These are phyloP conservation scores for Streptopelia turtur DNA, from an alignment of 2,797 vertebrate species.

Conservation along the genomic window DNA sequence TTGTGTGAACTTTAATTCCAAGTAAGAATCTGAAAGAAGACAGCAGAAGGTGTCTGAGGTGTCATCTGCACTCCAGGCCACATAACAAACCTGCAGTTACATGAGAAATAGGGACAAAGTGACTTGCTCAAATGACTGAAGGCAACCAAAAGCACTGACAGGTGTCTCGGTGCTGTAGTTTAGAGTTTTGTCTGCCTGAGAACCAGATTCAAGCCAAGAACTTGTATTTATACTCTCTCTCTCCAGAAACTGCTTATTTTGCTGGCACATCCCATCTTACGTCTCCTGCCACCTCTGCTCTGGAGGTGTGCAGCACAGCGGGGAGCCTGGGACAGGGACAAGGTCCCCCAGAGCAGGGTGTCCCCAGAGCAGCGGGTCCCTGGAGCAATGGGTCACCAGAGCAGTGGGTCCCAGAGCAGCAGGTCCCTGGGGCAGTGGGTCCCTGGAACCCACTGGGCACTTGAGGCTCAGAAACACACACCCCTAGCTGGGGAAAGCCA, in stretches of 20 bases:
- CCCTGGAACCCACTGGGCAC: background rate
- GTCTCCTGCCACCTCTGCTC: background rate
- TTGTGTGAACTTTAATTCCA: constrained; percentile 18
- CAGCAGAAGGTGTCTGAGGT: background rate
- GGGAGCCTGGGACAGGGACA: no score
- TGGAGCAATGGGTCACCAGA: no score
- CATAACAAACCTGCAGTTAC: background rate
- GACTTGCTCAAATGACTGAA: background rate
- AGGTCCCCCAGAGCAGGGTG: no score
- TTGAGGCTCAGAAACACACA: background rate
- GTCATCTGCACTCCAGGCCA: background rate
- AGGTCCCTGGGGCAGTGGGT: no score
- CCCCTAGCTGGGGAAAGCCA: background rate
- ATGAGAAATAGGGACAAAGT: background rate
- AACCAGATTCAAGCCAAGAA: background rate
- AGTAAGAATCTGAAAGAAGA: background rate
- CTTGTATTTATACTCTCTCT: background rate
- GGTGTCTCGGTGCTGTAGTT: background rate
- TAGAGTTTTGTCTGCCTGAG: background rate
- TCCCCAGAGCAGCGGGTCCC: no score
- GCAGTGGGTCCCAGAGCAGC: no score
- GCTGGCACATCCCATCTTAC: background rate
- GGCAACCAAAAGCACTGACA: background rate
- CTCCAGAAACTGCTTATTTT: background rate
- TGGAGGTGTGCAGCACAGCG: background rate